Base-by-base conservation (phyloP, 1,140 invertebrate genomes). In the Camponotus floridanus region DNA sequence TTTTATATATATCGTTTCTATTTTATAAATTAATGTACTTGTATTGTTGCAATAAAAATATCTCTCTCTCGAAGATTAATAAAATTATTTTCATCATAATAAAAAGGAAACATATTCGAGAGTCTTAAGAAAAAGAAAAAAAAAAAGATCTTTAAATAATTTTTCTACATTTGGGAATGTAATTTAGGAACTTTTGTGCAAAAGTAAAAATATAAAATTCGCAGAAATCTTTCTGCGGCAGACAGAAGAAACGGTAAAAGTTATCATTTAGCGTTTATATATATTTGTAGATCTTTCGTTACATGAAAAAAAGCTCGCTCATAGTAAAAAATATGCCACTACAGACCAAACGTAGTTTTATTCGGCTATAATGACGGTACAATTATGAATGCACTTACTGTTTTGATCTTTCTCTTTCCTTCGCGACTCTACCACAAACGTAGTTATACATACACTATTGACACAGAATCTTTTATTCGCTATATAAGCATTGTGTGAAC, bases 401-500 rank as follows among this genome's bases (percentile, higher is more conserved):
- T 59, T 78, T 61, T 57, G 21, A 81, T 68, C 18, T 89, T 80
- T 67, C 45, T 71, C 31, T 65, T 57, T 71, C 45, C 2, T 39
- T 76, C 39, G 74, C 74, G 84, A 51, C 21, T 64, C 85, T 87
- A 87, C 62, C 79, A 87, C 62, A 45, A 89, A 87, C 18, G 61
- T 67, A 90, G 70, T 78, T 55, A 86, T 78, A 74, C 64, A 87
- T 87, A 87, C 87, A 89, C 88, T 92, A 92, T 80, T 94, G 92
- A 94, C 93, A 94, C 92, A 94, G 88, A 91, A 92, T 92, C 26
- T 92, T 92, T 94, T 94, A 91, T 92, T 94, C 88, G 87, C 90
- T 92, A 91, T 51, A 51, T 91, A 94, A 94, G 93, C 92, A 92
- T 88, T 91, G 39, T 73, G 39, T 61, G 90, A 92, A 94, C 88